Evolutionary conservation across 2,113 vertebrate genomes (phyloP).

Genomic region (Dromiciops gliroides): DNA sequence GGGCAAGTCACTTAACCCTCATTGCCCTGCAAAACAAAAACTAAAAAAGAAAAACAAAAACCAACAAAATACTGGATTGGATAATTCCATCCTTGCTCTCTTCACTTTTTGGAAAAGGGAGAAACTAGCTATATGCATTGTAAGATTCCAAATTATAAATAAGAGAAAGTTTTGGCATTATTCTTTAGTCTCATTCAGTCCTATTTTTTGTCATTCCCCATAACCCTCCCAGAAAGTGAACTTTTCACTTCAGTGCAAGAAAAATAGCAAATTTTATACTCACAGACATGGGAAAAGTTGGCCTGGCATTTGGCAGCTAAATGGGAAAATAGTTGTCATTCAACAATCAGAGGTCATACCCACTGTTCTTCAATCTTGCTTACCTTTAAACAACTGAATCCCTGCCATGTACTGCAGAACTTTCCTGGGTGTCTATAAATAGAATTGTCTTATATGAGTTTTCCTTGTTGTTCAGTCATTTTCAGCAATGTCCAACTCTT

Average conservation of each 20-base stretch:
- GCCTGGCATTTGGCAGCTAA: background rate
- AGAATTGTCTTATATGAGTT: background rate
- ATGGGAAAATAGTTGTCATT: background rate
- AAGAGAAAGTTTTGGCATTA: background rate
- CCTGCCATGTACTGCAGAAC: background rate
- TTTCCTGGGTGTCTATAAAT: background rate
- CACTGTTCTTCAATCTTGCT: too few relatives aligned
- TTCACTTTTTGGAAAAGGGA: background rate
- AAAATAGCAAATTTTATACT: background rate
- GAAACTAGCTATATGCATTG: background rate
- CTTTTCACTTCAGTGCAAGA: background rate
- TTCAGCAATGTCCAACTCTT: too few relatives aligned
- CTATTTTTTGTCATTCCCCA: background rate
- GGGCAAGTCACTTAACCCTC: too few relatives aligned
- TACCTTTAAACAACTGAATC: too few relatives aligned
- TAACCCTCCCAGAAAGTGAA: background rate
- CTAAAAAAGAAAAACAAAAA: too few relatives aligned
- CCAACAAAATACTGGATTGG: slow-evolving; percentile 13
- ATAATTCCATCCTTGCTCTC: background rate
- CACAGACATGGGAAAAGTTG: background rate
- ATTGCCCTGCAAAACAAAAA: too few relatives aligned
- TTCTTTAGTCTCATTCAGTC: background rate
- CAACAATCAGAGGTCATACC: too few relatives aligned
- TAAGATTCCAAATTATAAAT: background rate
- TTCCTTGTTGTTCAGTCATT: background rate